A percentile compares a stretch with the other conserved stretches of the same genome.
These are phyloP conservation scores for Pantelozetes paolii DNA, from an alignment of 2,888 invertebrate species.

Conservation along the genomic window DNA sequence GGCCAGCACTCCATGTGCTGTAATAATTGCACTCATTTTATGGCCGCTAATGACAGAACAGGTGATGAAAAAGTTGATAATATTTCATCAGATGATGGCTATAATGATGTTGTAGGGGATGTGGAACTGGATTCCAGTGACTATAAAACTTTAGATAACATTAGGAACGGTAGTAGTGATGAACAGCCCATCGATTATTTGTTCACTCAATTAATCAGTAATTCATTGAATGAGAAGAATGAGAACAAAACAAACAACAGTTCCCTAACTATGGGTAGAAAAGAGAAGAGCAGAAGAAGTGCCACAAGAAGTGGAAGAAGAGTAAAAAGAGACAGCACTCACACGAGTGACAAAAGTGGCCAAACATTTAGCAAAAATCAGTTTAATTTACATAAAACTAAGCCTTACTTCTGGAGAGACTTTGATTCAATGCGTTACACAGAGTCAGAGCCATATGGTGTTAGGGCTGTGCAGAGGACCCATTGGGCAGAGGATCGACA, in stretches of 20 bases:
- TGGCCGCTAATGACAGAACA: conserved; percentile 31
- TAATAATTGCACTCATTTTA: conserved; percentile 10
- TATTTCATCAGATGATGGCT: not conserved
- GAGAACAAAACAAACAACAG: not conserved
- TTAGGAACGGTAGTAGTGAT: not conserved
- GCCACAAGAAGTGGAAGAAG: not conserved
- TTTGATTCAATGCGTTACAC: conserved; percentile 46
- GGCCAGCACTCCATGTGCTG: not conserved
- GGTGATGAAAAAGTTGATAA: not conserved
- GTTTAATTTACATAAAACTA: not conserved
- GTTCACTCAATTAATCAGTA: conserved; percentile 28
- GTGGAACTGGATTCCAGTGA: not conserved
- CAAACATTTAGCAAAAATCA: not conserved
- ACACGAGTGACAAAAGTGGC: not conserved
- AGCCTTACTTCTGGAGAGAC: conserved; percentile 44
- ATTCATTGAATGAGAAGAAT: not conserved
- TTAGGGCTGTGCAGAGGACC: conserved; percentile 48
- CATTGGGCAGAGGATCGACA: conserved; percentile 46
- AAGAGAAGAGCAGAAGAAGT: not conserved
- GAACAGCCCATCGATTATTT: conserved; percentile 3
- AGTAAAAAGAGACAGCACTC: not conserved
- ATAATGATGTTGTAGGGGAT: not conserved
- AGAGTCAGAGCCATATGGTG: conserved; percentile 46
- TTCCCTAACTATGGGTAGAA: not conserved
- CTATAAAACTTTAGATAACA: not conserved